These are phyloP conservation scores for Agrochola lota DNA, from an alignment of 2,888 invertebrate species.

Conservation along the genomic window DNA sequence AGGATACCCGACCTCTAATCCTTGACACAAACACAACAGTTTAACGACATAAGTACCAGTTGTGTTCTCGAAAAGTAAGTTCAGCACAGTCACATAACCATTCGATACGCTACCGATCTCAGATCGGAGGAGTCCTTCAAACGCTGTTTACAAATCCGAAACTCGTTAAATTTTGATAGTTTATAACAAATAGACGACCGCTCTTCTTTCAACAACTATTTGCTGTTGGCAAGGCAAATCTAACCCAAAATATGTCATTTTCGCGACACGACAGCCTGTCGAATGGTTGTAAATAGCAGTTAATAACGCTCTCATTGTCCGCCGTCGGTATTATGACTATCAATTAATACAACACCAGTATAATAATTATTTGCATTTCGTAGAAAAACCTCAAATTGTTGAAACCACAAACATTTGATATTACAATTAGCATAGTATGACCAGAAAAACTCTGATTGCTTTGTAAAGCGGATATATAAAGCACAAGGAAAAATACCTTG, in stretches of 20 bases:
- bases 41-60: too few species aligned
- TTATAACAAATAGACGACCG: not conserved
- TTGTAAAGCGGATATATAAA: constrained; percentile 52
- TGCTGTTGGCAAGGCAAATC: not conserved
- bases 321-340: not conserved
- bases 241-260: not conserved
- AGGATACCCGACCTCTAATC: too few species aligned
- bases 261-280: not conserved
- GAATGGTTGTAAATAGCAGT: not conserved
- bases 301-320: not conserved
- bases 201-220: not conserved
- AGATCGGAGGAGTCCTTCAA: too few species aligned
- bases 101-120: too few species aligned
- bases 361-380: not conserved
- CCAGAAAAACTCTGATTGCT: constrained; percentile 5
- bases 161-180: not conserved
- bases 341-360: not conserved
- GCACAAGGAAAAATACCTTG: constrained; percentile 13
- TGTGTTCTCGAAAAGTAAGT: too few species aligned
- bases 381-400: constrained; percentile 4
- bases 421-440: constrained; percentile 15
- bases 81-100: too few species aligned
- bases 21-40: too few species aligned
- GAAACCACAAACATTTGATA: constrained; percentile 9
- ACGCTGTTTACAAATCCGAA: too few species aligned